phyloP scores from a whole-genome alignment of 37 sponge, comb jelly and placozoan species.

The Spongilla lacustris region DNA sequence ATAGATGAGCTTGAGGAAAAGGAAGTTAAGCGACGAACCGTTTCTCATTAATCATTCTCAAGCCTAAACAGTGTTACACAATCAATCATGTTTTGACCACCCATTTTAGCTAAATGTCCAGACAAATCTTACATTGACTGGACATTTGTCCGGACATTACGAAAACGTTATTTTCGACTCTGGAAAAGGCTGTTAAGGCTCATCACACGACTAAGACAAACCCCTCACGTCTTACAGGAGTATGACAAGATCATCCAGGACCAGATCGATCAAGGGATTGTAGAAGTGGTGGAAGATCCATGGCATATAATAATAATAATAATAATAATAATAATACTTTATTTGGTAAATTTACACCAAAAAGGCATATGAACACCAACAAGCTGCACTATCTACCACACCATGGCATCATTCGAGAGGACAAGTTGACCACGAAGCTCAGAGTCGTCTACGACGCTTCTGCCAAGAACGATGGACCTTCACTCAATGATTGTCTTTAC shows the following conservation, averaged over 20 bases:
- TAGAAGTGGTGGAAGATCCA: conserved; percentile 34
- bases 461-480: conserved; percentile 7
- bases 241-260: conserved; percentile 53
- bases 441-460: conserved; percentile 29
- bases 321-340: too few relatives aligned
- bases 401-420: conserved; percentile 16
- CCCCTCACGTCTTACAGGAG: conserved; percentile 42
- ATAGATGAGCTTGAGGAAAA: too few relatives aligned
- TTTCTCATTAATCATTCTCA: too few relatives aligned
- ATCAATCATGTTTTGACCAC: too few relatives aligned
- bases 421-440: conserved; percentile 16
- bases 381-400: conserved; percentile 40
- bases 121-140: too few relatives aligned
- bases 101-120: too few relatives aligned
- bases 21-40: too few relatives aligned
- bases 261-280: conserved; percentile 43
- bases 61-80: too few relatives aligned
- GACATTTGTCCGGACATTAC: too few relatives aligned
- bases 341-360: too few relatives aligned
- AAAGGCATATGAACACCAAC: neutral
- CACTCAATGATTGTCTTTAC: conserved; percentile 22
- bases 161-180: too few relatives aligned
- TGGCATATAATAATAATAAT: too few relatives aligned
- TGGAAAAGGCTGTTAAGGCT: conserved; percentile 40
- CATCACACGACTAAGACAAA: conserved; percentile 35